Base-by-base conservation (phyloP, 37 sponge, comb jelly and placozoan species). In the Dysidea cf. avara region DNA sequence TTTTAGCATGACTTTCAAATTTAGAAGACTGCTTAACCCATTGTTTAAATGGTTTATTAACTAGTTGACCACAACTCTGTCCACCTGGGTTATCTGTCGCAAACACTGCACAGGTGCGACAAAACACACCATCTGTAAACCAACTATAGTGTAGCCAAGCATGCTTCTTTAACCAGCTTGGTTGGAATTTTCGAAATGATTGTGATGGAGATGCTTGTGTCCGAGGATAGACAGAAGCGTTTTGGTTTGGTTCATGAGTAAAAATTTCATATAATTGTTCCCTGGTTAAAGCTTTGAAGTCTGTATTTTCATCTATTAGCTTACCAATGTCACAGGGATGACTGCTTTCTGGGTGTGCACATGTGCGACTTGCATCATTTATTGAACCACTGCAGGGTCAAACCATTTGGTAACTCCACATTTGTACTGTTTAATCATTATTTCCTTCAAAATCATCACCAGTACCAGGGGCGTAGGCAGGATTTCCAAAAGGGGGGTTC, bases 31-130 rank as follows among this genome's bases (percentile, higher is more conserved):
- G 64, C 35, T 66, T 77, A 11, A 33, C 36, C 68, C 82, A 81
- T 22, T 58, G 18, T n/a, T 39, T 81, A 47, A 81, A 81, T 67
- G 82, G 51, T 55, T 52, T 66, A 13, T 21, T 39, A 18, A 81
- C 81, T 72, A 79, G 72, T 24, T 71, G 66, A 51, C 81, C 64
- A 53, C 33, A 48, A 7, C 28, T 18, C 22, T 81, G 81, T 16
- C 72, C 66, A 72, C 73, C 66, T 37, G 64, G 67, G 7, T 75
- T 49, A 21, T 63, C 73, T 34, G 81, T 65, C 13, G 47, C 81
- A 73, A 81, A 81, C 20, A 81, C 38, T 12, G 72, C 82, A 73
- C 82, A 81, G 2, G 68, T 74, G 32, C 68, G 75, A 35, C 82
- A 81, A 57, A 81, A 81, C 4, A 52, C 81, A 46, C 73, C 81